phyloP scores from a whole-genome alignment of 2,888 invertebrate genomes.

The Mystacides longicornis region DNA sequence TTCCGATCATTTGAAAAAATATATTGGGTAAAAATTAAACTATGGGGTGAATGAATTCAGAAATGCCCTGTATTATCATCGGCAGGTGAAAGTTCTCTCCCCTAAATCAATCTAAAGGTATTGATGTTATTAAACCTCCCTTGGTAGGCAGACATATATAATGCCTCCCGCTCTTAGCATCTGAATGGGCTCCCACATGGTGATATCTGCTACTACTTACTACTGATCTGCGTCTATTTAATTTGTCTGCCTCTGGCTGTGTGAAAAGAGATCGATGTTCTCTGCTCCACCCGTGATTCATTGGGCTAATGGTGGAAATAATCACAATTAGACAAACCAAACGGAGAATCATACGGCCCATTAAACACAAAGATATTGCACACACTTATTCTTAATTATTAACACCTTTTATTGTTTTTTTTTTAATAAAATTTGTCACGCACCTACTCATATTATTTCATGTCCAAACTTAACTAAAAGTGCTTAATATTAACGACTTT shows the following conservation, averaged over 20 bases:
- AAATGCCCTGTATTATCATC: background rate
- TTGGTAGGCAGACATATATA: background rate
- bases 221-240: background rate
- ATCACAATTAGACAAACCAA: background rate
- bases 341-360: no score
- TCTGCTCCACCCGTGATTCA: background rate
- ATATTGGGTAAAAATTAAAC: no score
- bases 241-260: background rate
- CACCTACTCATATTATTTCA: no score
- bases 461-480: no score
- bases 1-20: no score
- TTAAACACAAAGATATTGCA: no score
- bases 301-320: background rate
- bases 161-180: background rate
- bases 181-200: no score
- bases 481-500: no score
- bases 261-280: background rate
- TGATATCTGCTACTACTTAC: background rate
- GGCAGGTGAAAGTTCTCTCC: background rate
- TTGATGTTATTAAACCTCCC: background rate
- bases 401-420: no score
- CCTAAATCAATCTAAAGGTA: background rate
- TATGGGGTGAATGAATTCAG: no score
- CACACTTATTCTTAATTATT: no score
- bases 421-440: no score